phyloP scores from a whole-genome alignment of 2,797 vertebrate species.

The Microctenopoma lineatum region DNA sequence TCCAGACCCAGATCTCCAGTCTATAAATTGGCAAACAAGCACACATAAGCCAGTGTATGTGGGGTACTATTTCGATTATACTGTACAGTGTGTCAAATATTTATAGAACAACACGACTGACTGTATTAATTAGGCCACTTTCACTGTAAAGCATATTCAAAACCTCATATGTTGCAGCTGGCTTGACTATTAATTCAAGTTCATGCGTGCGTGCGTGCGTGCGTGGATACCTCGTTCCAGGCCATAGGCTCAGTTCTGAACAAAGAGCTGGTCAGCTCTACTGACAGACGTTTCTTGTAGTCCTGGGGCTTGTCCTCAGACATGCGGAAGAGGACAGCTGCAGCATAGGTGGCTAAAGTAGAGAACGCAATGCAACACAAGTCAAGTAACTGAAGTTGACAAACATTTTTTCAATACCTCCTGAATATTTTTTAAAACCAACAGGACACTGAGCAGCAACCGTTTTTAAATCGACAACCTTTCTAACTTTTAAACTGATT shows the following conservation, averaged over 20 bases:
- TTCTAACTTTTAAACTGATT: too few species aligned
- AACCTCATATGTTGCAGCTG: conserved; percentile 64
- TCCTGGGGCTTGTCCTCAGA: conserved; percentile 99
- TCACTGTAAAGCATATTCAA: background rate
- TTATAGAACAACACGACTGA: background rate
- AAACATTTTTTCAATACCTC: background rate
- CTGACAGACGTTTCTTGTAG: conserved; percentile 97
- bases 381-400: background rate
- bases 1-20: conserved; percentile 96
- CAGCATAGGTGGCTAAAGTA: conserved; percentile 92
- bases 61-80: background rate
- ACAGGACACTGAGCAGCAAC: too few species aligned
- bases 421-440: too few species aligned
- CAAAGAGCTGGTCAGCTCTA: conserved; percentile 97
- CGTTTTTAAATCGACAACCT: too few species aligned
- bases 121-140: background rate
- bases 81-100: background rate
- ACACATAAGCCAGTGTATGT: background rate
- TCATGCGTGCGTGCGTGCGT: background rate
- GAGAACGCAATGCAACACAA: background rate
- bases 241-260: conserved; percentile 98
- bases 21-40: conserved; percentile 72
- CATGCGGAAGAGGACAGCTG: conserved; percentile 98
- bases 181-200: background rate
- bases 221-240: conserved; percentile 91